phyloP scores from a whole-genome alignment of 1,140 invertebrate genomes.

The Muscidifurax raptorellus region DNA sequence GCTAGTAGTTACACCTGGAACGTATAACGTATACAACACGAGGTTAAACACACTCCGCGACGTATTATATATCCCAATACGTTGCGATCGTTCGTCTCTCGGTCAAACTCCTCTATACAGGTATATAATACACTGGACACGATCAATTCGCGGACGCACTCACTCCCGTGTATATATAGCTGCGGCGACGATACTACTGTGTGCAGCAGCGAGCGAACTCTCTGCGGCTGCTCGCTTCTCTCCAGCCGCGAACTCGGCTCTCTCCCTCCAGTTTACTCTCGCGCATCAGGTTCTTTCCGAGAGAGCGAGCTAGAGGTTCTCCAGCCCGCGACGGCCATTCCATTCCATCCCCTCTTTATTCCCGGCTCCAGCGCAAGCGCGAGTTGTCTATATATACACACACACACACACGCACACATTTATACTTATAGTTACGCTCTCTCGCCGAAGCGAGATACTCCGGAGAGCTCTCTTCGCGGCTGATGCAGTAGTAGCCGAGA shows the following conservation, averaged over 20 bases:
- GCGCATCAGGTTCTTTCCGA: neutral
- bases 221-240: neutral
- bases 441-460: neutral
- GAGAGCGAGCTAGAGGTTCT: neutral
- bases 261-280: neutral
- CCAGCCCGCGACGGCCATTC: conserved; percentile 8
- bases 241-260: neutral
- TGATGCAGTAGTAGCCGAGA: neutral
- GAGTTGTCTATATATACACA: neutral
- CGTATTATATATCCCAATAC: too few relatives aligned
- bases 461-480: neutral
- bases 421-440: neutral
- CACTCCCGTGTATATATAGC: neutral
- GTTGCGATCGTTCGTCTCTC: too few relatives aligned
- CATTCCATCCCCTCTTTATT: neutral
- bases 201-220: neutral
- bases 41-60: too few relatives aligned
- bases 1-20: too few relatives aligned
- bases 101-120: too few relatives aligned
- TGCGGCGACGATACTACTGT: neutral
- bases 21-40: too few relatives aligned
- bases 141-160: neutral
- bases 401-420: too few relatives aligned
- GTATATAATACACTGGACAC: neutral
- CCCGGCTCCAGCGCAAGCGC: too few relatives aligned